Base-by-base conservation (phyloP, 2,113 vertebrate genomes). In the Phoxinus phoxinus region DNA sequence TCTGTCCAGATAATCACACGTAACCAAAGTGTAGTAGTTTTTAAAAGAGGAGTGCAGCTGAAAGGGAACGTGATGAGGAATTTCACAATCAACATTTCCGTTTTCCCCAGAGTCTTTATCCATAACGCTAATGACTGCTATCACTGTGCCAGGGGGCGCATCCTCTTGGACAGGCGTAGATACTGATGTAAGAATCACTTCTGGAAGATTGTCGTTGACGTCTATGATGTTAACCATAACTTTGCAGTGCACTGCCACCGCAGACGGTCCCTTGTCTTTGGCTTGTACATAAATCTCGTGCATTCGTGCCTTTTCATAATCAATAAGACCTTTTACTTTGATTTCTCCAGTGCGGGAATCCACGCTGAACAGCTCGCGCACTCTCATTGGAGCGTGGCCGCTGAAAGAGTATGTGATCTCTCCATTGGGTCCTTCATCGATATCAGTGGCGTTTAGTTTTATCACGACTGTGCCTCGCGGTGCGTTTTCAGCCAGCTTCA, bases 171-270 rank as follows among this genome's bases (percentile, higher is more conserved):
- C 87, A 21, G 67, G 77, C 10, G 71, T 65, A 15, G 83, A 71
- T 12, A 84, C 65, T 3, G 88, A 87, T 23, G 88, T 85, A 1
- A 89, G 82, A 25, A 81, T 81, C 59, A 89, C 86, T 13, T 89
- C 88, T 11, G 88, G 88, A 63, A 79, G 48, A 67, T 89, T 89
- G 83, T 89, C 88, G 44, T 89, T 89, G 12, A 73, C 53, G 32
- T 89, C 85, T 9, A 87, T n/a, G 25, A 84, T 80, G 44, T 76
- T 83, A 5, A 88, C 84, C 63, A 88, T 63, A 30, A 86, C 87
- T 71, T 86, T 88, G 30, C 79, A 85, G 75, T 88, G 84, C 44
- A 77, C 72, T n/a, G 87, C 96, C 89, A 97, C 79, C 8, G 85
- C 85, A 3, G 84, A 78, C 21, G 72, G 72, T 3, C 87, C 87